These are phyloP conservation scores for Monochamus saltuarius DNA, from an alignment of 1,140 invertebrate genomes.

Conservation along the genomic window DNA sequence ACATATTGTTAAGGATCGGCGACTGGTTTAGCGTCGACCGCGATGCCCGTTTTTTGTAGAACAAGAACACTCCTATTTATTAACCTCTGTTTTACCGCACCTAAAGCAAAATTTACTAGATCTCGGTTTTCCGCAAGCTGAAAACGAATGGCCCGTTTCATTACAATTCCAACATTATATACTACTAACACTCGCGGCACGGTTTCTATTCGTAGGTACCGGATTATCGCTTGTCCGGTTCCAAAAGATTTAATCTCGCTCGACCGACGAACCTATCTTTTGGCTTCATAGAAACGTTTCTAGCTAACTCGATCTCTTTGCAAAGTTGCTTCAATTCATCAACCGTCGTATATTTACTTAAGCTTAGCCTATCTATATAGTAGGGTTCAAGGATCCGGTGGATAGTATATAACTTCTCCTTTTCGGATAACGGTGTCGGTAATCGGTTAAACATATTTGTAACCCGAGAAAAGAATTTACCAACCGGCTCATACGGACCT, in stretches of 20 bases:
- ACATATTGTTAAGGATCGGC: not conserved
- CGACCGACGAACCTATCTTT: too few relatives aligned
- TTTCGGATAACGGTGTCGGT: not conserved
- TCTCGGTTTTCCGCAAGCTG: not conserved
- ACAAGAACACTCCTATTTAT: not conserved
- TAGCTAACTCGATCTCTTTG: conserved; percentile 7
- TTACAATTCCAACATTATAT: conserved; percentile 8
- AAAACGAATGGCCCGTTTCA: conserved; percentile 1
- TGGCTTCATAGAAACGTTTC: too few relatives aligned
- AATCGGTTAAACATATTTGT: conserved; percentile 1
- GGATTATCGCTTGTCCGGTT: too few relatives aligned
- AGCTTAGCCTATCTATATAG: conserved; percentile 8
- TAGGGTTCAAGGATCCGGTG: conserved; percentile 37
- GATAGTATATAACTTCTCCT: conserved; percentile 27
- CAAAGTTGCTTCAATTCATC: conserved; percentile 2
- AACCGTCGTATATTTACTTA: conserved; percentile 4
- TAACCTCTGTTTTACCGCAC: not conserved
- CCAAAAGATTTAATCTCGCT: too few relatives aligned
- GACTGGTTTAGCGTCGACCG: not conserved
- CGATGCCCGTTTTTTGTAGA: not conserved
- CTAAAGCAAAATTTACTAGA: not conserved
- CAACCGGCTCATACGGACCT: not conserved
- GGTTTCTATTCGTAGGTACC: too few relatives aligned
- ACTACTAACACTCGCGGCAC: not conserved
- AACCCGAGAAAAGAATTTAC: not conserved